Evolutionary conservation across 2,113 vertebrate genomes (phyloP), one percentile per base, ranked within the genome.

Genomic region (Propithecus coquereli): DNA sequence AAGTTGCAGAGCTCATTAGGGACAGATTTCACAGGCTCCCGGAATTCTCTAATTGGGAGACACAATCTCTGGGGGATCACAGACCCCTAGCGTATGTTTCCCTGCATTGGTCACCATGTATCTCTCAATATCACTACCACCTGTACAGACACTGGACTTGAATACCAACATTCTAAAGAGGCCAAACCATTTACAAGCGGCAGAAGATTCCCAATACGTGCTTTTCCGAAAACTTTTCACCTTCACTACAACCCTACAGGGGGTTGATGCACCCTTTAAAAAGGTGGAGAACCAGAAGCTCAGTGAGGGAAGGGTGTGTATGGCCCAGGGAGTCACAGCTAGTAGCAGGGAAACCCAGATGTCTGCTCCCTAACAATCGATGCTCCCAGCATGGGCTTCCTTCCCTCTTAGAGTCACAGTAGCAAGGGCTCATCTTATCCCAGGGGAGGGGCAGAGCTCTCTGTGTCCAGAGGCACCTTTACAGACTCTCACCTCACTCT

Each of bases 191-290:
- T 30, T 11, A 25, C 12, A 81, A 81, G 80, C 5, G 32, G n/a
- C 50, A 70, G 63, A 10, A 90, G 65, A 47, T 43, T 95, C 37
- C 11, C 17, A 76, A 9, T 3, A 17, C 2, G 16, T 37, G 93
- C 76, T 74, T 80, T 79, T 27, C 71, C 70, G 22, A 7, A n/a
- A 61, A 18, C 8, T 13, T 61, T 50, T 14, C 54, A 5, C 45
- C 30, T 65, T 87, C n/a, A 14, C 13, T 18, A 25, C 27, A 13
- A 54, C 37, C 34, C 93, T 63, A 6, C 13, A 6, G 18, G 52
- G 45, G 16, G 8, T 7, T 7, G 0, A 2, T 3, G 2, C 13
- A 8, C n/a, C 52, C n/a, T 20, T 73, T 57, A 37, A 13, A 11
- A 3, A 65, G 43, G 34, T 14, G 11, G 20, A 57, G 22, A 71